Evolutionary conservation across 2,113 vertebrate genomes (phyloP).

Genomic region (Chaetodon auriga): DNA sequence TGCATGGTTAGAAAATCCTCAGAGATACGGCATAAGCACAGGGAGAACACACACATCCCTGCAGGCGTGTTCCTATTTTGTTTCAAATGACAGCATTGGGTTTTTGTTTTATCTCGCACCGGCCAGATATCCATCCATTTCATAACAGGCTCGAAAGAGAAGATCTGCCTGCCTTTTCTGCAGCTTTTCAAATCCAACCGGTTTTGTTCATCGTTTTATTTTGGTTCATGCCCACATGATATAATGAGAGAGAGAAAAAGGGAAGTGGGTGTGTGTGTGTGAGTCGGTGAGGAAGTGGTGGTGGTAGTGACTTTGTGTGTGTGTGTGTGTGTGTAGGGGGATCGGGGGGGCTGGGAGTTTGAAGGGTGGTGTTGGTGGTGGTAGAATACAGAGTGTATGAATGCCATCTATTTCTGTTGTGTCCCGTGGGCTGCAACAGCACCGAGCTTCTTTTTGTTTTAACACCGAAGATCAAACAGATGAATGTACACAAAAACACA

Average conservation of each 20-base stretch:
- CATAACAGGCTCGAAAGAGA: slow-evolving; percentile 44
- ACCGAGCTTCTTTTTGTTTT: slow-evolving; percentile 69
- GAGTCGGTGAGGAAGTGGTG: slow-evolving; percentile 47
- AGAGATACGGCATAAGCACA: slow-evolving; percentile 5
- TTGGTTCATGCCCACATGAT: slow-evolving; percentile 72
- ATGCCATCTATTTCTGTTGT: slow-evolving; percentile 78
- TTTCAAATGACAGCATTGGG: slow-evolving; percentile 46
- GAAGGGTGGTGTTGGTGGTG: slow-evolving; percentile 21
- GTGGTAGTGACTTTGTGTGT: slow-evolving; percentile 19
- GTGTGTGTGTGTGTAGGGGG: slow-evolving; percentile 37
- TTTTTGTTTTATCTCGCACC: slow-evolving; percentile 51
- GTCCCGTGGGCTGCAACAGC: slow-evolving; percentile 74
- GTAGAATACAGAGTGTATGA: slow-evolving; percentile 58
- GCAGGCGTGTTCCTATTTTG: slow-evolving; percentile 40
- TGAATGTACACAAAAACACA: slow-evolving; percentile 23
- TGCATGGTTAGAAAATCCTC: slow-evolving; percentile 17
- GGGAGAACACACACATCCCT: slow-evolving; percentile 23
- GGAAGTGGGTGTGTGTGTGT: slow-evolving; percentile 55
- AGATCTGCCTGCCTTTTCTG: slow-evolving; percentile 47
- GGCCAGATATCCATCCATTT: slow-evolving; percentile 61
- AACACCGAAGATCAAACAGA: slow-evolving; percentile 70
- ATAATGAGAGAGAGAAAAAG: slow-evolving; percentile 66
- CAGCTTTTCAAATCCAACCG: slow-evolving; percentile 60
- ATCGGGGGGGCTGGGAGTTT: slow-evolving; percentile 7
- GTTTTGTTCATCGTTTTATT: slow-evolving; percentile 74